Base-by-base conservation (phyloP, 1,140 invertebrate species). In the Drosophila cardini region DNA sequence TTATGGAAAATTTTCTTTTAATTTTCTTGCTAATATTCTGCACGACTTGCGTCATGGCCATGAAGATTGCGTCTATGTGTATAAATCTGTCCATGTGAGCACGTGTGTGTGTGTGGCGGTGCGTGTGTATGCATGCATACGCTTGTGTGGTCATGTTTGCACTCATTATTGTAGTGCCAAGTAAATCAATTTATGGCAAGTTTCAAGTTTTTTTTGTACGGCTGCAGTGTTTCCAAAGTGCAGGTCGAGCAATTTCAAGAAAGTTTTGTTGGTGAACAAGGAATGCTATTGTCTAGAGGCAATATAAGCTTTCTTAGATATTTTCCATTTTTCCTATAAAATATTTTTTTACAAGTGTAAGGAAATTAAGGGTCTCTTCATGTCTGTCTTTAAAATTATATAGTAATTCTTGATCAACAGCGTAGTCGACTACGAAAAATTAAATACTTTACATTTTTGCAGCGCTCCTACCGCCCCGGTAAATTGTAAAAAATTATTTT, bases 1-100 rank as follows among this genome's bases (percentile, higher is more conserved):
- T 89, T 89, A 89, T 89, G 84, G 77, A 89, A 84, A 75, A 89
- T 89, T 82, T 79, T 82, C 79, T 79, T 82, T 82, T 80, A 82
- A 82, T 80, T 67, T 89, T 72, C 77, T 83, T 64, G 71, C 68
- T 72, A 69, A 81, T 71, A 63, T 64, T 72, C 74, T 70, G 55
- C 60, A 58, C 67, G 72, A 75, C 72, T 75, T 75, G 60, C 60
- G 68, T 70, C 60, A 75, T 71, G 36, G 45, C 53, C 58, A 21
- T 18, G 34, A 30, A 48, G 36, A 57, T 40, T 40, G 76, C 34
- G 46, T 76, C 18, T 71, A 38, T 62, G 42, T 75, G 45, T 46
- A 15, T 10, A 50, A 50, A 7, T 26, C 48, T 32, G 26, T n/a
- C 4, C 5, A 30, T 30, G 10, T 15, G 32, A 50, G 13, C 48